Conservation (phyloP, 2,797 vertebrate genomes). For the Euthynnus affinis region DNA sequence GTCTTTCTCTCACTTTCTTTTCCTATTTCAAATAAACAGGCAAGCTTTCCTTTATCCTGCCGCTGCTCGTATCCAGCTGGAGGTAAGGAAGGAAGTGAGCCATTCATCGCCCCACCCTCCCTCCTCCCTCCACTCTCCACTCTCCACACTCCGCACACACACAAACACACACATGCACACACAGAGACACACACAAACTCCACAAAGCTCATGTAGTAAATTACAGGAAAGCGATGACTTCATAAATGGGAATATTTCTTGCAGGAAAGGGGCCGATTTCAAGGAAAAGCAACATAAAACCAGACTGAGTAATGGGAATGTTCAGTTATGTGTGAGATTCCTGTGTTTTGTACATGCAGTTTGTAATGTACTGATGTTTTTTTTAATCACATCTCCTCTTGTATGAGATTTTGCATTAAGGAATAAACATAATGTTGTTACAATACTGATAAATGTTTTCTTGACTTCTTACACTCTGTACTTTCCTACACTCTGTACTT, state of each 20-base stretch:
- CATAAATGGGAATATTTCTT: background rate
- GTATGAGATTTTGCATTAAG: background rate
- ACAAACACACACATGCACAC: background rate
- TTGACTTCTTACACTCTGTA: background rate
- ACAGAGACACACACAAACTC: constrained; percentile 21
- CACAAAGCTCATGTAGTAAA: constrained; percentile 1
- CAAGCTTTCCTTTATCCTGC: constrained; percentile 21
- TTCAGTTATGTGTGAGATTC: background rate
- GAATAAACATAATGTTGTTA: background rate
- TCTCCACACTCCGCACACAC: too few species aligned
- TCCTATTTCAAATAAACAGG: background rate
- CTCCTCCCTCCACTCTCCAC: background rate
- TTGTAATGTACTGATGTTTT: background rate
- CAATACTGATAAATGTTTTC: background rate
- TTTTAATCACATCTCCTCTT: background rate
- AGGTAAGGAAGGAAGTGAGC: constrained; percentile 63
- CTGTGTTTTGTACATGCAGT: background rate
- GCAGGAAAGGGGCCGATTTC: constrained; percentile 32
- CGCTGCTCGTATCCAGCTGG: background rate
- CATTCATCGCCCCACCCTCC: background rate
- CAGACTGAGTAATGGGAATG: background rate
- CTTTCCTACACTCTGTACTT: background rate
- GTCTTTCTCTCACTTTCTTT: constrained; percentile 52
- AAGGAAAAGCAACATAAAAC: background rate
- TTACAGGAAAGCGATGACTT: constrained; percentile 51